Evolutionary conservation across 2,113 vertebrate species (phyloP), one percentile per base, ranked within the genome.

Genomic region (Megaceryle maxima): DNA sequence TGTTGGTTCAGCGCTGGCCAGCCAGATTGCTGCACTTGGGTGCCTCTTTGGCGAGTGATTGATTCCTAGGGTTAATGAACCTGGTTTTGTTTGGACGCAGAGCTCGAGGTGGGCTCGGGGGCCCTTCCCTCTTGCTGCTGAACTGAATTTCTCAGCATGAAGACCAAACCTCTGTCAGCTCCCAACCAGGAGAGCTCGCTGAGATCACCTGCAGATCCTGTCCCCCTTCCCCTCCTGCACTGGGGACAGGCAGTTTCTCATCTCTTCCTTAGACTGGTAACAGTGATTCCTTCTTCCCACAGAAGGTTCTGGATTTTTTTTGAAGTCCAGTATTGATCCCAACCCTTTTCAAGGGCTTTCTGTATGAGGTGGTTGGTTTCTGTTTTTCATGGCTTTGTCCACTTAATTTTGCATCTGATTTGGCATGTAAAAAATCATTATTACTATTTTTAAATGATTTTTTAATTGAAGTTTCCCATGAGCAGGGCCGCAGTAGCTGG

Each of bases 391-490:
- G 44, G 14, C 21, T 83, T 90, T 77, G 33, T 3, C 37, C 11
- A 1, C 16, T 60, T n/a, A 11, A 46, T 41, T 74, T 85, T 86
- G 16, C 8, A 21, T 50, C 35, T 31, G 26, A 39, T 51, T 35
- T 57, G 50, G 15, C 4, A 1, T 39, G 33, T 3, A 16, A 55
- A 76, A 21, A 25, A 1, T 16, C 13, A 14, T 31, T 33, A 8
- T 33, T 19, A 6, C 1, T 6, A 1, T 1, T n/a, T 2, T 46
- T 60, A 50, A 24, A 50, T 24, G 6, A 5, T 69, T 48, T 64
- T 26, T 2, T 8, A 3, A 1, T 7, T 16, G 13, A 35, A 5
- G 9, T 22, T 46, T 35, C 10, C 35, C 1, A 1, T 21, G 51
- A 83, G 63, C 51, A 4, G 15, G 26, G 55, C n/a, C 51, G 53